Evolutionary conservation across 2,797 vertebrate genomes (phyloP).

Genomic region (Premnoplex brunnescens): DNA sequence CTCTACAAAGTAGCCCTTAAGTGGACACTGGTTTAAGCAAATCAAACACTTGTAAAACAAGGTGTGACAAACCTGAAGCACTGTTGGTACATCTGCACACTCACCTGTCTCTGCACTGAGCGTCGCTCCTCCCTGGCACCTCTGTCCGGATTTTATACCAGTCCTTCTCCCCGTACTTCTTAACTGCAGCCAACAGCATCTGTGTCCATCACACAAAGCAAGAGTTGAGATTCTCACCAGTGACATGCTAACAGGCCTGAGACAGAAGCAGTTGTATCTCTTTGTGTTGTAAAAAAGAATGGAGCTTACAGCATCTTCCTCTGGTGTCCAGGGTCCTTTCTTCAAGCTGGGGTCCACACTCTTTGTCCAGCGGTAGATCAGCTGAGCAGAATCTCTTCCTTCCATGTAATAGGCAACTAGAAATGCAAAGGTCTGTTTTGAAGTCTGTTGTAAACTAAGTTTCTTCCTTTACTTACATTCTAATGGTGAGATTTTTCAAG

Average conservation of each 20-base stretch:
- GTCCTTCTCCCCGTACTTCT: conserved; percentile 79
- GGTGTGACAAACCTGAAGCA: background rate
- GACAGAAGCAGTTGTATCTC: background rate
- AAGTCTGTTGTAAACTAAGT: background rate
- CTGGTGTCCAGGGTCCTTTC: conserved; percentile 84
- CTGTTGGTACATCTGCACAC: background rate
- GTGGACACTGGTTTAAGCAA: background rate
- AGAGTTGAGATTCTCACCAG: background rate
- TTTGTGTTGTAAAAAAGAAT: background rate
- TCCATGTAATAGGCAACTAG: conserved; percentile 95
- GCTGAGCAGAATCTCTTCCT: conserved; percentile 85
- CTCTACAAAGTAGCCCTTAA: background rate
- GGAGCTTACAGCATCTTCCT: conserved; percentile 83
- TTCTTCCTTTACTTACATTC: background rate
- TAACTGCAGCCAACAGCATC: conserved; percentile 85
- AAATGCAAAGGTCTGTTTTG: background rate
- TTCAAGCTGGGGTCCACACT: conserved; percentile 87
- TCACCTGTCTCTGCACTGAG: conserved; percentile 83
- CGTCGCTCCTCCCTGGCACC: conserved; percentile 88
- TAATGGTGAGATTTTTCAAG: background rate
- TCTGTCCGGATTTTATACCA: conserved; percentile 90
- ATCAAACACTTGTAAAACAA: background rate
- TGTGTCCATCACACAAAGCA: conserved; percentile 27
- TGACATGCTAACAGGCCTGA: background rate
- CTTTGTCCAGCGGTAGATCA: conserved; percentile 89